phyloP scores from a whole-genome alignment of 2,888 invertebrate genomes.

The Amphimallon solstitiale region DNA sequence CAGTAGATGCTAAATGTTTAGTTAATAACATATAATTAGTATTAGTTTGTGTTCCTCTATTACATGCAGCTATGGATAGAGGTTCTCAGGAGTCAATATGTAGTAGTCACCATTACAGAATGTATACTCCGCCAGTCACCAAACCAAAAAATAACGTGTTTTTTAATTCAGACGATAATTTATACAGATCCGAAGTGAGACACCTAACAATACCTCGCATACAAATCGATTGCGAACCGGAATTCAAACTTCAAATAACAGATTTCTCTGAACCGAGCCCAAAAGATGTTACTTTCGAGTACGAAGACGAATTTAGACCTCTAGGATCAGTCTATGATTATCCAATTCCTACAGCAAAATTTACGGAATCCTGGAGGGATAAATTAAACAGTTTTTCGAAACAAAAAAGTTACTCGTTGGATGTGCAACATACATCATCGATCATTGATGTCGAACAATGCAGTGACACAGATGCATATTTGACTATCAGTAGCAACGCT shows the following conservation, averaged over 20 bases:
- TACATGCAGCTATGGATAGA: constrained; percentile 62
- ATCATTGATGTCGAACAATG: constrained; percentile 51
- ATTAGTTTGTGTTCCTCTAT: constrained; percentile 34
- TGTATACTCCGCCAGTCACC: constrained; percentile 59
- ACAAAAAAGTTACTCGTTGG: constrained; percentile 59
- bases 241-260: constrained; percentile 60
- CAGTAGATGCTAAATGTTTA: constrained; percentile 9
- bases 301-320: constrained; percentile 48
- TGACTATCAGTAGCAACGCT: constrained; percentile 51
- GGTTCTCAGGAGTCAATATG: constrained; percentile 59
- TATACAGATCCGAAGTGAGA: constrained; percentile 59
- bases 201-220: constrained; percentile 59
- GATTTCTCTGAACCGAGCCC: constrained; percentile 62
- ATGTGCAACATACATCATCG: constrained; percentile 53
- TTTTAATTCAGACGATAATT: constrained; percentile 61
- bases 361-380: constrained; percentile 49
- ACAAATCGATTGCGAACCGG: constrained; percentile 57
- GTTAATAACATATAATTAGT: background rate
- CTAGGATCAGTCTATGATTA: constrained; percentile 16
- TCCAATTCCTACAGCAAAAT: constrained; percentile 19
- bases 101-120: constrained; percentile 51
- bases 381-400: constrained; percentile 55
- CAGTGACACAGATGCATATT: constrained; percentile 46
- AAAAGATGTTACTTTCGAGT: constrained; percentile 63
- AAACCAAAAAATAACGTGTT: constrained; percentile 60